Percentiles rank a stretch among this genome's conserved stretches.
Evolutionary conservation across 2,797 vertebrate genomes (phyloP).

Genomic region (Brotula barbata): DNA sequence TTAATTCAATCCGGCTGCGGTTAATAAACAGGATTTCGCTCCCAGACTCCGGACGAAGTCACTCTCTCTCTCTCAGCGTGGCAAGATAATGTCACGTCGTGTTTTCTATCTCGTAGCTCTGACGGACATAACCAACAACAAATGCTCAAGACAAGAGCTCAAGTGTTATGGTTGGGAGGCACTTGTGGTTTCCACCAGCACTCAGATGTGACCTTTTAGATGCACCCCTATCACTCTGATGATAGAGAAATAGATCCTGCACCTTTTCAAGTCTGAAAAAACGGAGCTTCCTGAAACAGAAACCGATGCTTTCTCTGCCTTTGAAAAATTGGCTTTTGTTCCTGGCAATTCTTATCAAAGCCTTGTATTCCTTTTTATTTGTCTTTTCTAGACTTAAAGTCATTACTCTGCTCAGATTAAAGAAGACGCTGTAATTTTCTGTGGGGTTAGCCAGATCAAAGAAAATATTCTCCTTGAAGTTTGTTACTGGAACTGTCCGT

Average conservation of each 20-base stretch:
- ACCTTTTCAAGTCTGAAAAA: conserved; percentile 85
- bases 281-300: conserved; percentile 82
- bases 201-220: conserved; percentile 82
- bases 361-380: conserved; percentile 90
- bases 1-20: neutral
- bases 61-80: conserved; percentile 20
- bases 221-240: conserved; percentile 81
- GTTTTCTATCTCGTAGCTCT: conserved; percentile 57
- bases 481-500: conserved; percentile 78
- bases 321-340: conserved; percentile 89
- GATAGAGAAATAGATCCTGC: conserved; percentile 82
- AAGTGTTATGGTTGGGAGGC: conserved; percentile 76
- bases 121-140: conserved; percentile 71
- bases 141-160: conserved; percentile 77
- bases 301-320: conserved; percentile 84
- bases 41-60: no score
- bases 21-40: no score
- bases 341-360: conserved; percentile 90
- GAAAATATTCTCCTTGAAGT: conserved; percentile 88
- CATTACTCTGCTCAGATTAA: conserved; percentile 88
- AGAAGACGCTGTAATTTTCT: conserved; percentile 89
- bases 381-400: conserved; percentile 90
- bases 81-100: conserved; percentile 47
- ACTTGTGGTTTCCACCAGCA: conserved; percentile 80
- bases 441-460: conserved; percentile 86